Conservation (phyloP, 1,140 invertebrate genomes). For the Agrilus planipennis region DNA sequence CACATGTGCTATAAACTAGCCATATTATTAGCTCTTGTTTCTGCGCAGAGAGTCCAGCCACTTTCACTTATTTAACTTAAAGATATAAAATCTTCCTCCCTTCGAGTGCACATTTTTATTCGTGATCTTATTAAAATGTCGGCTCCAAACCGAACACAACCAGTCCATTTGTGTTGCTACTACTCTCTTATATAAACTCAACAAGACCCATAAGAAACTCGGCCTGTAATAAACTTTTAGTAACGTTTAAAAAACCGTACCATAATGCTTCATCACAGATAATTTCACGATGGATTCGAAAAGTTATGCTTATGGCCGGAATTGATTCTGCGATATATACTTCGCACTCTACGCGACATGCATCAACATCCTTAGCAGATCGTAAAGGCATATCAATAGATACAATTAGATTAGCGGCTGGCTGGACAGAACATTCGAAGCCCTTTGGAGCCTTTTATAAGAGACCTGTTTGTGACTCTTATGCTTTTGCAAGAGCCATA, state of each 20-base stretch:
- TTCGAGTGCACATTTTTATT: slow-evolving; percentile 5
- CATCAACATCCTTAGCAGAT: slow-evolving; percentile 13
- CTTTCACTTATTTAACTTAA: background rate
- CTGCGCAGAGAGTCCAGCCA: background rate
- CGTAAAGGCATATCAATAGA: background rate
- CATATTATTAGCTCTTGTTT: background rate
- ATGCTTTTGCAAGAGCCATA: background rate
- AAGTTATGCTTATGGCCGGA: slow-evolving; percentile 9
- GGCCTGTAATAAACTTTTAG: slow-evolving; percentile 7
- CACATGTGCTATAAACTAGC: background rate
- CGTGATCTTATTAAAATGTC: slow-evolving; percentile 7
- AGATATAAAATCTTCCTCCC: background rate
- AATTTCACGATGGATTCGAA: slow-evolving; percentile 18
- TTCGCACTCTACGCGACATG: slow-evolving; percentile 7
- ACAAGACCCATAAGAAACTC: background rate
- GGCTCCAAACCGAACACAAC: slow-evolving; percentile 5
- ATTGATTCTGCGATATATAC: slow-evolving; percentile 17
- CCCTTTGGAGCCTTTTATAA: no score
- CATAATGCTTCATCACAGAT: slow-evolving; percentile 15
- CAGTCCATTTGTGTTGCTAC: background rate
- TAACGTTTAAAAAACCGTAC: slow-evolving; percentile 11
- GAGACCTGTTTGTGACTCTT: background rate
- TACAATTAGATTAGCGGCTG: background rate
- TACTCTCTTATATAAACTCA: slow-evolving; percentile 8
- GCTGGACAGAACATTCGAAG: background rate